Base-by-base conservation (phyloP, 1,140 invertebrate species). In the Zaprionus kolodkinae region DNA sequence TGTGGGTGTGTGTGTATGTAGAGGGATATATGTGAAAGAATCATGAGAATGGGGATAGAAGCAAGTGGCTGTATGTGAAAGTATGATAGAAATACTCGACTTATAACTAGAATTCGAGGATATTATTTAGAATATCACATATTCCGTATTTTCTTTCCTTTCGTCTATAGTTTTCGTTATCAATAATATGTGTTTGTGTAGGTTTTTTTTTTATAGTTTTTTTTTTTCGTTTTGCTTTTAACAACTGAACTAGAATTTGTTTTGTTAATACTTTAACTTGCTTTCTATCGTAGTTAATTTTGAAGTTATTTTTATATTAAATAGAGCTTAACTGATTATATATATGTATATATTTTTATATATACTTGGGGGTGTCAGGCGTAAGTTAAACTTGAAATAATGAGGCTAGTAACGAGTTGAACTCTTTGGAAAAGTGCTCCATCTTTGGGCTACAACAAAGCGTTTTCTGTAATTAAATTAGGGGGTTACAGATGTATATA, bases 111-210 rank as follows among this genome's bases (percentile, higher is more conserved):
- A 69, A 50, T 69, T 85, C 55, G 69, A 85, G 78, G 85, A 89
- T 89, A 89, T 89, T 85, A 74, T 89, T 74, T 72, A 79, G 78
- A 89, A 85, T 89, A 89, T 89, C 85, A 89, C 85, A 89, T 81
- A 81, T 85, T 84, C 62, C 78, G 55, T 45, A 52, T 30, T 43
- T 15, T 27, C 15, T 35, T 35, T 65, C 9, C 48, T 48, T 64
- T 17, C 40, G 35, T 52, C 59, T 75, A 17, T 71, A 38, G 36
- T 56, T 68, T 72, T 50, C 45, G n/a, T 38, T 62, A 50, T 56
- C 45, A 30, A 30, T 54, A 62, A 69, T 35, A 36, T 54, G 13
- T 38, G 11, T 57, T 40, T 64, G 36, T 38, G 45, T 60, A 40
- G 55, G 27, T 17, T 70, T 40, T 63, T 54, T 62, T 50, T 52